Evolutionary conservation across 2,113 vertebrate genomes (phyloP).

Genomic region (Vombatus ursinus): DNA sequence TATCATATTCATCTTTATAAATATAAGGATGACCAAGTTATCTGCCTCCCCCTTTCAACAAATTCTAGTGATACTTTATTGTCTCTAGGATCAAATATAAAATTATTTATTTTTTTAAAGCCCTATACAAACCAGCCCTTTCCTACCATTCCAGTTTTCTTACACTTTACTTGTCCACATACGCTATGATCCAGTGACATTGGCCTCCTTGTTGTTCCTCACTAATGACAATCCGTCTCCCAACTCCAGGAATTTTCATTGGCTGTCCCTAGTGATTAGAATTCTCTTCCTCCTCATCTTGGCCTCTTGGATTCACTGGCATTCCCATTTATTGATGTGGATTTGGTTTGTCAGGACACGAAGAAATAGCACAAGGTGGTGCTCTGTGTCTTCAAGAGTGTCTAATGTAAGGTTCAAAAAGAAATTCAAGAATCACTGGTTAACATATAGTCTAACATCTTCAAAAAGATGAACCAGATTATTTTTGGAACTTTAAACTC

Average conservation of each 20-base stretch:
- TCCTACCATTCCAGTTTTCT: not conserved
- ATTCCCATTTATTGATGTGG: not conserved
- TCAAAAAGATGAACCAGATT: not conserved
- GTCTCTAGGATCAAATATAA: not conserved
- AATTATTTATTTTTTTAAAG: not conserved
- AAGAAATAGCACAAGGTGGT: not conserved
- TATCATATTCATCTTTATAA: not conserved
- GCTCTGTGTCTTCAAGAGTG: not conserved
- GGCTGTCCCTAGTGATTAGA: not conserved
- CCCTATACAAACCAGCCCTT: not conserved
- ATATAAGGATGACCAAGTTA: not conserved
- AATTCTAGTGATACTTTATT: not conserved
- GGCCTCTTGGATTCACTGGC: not conserved
- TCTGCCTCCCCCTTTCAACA: not conserved
- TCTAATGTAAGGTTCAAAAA: not conserved
- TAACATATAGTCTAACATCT: not conserved
- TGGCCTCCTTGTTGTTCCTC: not conserved
- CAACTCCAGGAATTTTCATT: not conserved
- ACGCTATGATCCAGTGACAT: not conserved
- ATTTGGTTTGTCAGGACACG: slow-evolving; percentile 7
- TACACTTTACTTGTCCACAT: not conserved
- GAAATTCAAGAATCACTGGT: not conserved
- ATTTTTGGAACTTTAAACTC: not conserved
- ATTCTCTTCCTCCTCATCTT: not conserved
- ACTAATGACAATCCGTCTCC: not conserved